Conservation (phyloP, 30 jellyfish, hydroid and myxozoan genomes). For the Morbakka virulenta region DNA sequence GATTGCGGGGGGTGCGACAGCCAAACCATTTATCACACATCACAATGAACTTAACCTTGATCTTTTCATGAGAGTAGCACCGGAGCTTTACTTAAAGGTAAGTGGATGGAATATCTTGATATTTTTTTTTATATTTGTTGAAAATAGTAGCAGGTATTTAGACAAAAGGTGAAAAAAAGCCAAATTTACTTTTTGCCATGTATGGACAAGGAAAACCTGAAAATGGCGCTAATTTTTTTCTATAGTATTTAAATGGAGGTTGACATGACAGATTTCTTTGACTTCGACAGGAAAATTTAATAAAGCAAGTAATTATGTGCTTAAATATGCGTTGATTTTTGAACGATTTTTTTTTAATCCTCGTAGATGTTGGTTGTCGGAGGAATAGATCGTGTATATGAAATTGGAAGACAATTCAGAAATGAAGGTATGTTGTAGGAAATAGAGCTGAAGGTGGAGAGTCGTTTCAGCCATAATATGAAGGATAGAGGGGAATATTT, state of each 20-base stretch:
- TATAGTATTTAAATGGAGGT: too few relatives aligned
- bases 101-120: not conserved
- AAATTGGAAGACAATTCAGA: slow-evolving; percentile 94
- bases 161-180: not conserved
- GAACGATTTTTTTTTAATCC: too few relatives aligned
- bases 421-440: slow-evolving; percentile 85
- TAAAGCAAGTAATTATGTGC: too few relatives aligned
- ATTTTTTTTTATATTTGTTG: not conserved
- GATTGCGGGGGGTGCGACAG: slow-evolving; percentile 99
- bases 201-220: not conserved
- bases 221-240: not conserved
- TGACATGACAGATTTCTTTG: too few relatives aligned
- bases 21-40: slow-evolving; percentile 94
- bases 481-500: too few relatives aligned
- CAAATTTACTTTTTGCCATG: not conserved
- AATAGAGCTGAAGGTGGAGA: too few relatives aligned
- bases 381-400: slow-evolving; percentile 96
- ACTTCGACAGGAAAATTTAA: too few relatives aligned
- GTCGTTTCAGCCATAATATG: too few relatives aligned
- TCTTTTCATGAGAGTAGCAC: slow-evolving; percentile 90
- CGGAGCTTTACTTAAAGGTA: slow-evolving; percentile 92
- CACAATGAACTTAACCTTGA: slow-evolving; percentile 88
- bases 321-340: too few relatives aligned
- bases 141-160: not conserved
- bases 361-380: slow-evolving; percentile 94